Evolutionary conservation across 2,797 vertebrate genomes (phyloP).

Genomic region (Catharus ustulatus): DNA sequence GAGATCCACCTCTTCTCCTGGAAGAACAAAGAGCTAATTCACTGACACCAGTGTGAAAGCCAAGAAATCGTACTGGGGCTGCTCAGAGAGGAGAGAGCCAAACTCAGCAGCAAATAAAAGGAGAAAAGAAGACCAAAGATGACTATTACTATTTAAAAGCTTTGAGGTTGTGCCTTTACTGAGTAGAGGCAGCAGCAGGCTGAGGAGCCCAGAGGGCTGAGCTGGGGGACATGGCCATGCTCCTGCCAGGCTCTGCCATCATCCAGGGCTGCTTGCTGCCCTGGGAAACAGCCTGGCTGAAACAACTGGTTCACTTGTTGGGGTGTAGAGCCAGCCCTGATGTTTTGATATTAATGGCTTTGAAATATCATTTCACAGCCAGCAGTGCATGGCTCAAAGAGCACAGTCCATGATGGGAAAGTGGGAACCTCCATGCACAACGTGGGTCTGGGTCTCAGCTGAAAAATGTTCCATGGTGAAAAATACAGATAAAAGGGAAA

Average conservation of each 20-base stretch:
- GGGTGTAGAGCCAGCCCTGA: neutral
- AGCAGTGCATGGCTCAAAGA: neutral
- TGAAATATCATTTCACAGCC: neutral
- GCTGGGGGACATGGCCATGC: neutral
- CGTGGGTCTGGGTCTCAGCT: neutral
- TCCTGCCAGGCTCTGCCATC: neutral
- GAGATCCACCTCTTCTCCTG: neutral
- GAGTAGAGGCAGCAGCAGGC: neutral
- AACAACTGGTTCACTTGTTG: neutral
- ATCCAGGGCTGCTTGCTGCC: neutral
- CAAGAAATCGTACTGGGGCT: neutral
- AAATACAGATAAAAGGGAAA: neutral
- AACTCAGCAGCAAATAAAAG: neutral
- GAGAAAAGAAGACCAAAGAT: neutral
- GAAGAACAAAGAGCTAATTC: neutral
- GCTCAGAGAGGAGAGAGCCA: neutral
- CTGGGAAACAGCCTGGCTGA: neutral
- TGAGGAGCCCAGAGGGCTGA: neutral
- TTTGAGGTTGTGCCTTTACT: neutral
- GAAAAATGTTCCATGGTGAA: neutral
- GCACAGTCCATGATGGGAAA: neutral
- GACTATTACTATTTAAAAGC: neutral
- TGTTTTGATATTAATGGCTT: neutral
- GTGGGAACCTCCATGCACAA: neutral
- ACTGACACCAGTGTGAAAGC: neutral